Evolutionary conservation across 37 sponge, comb jelly and placozoan species (phyloP).

Genomic region (Ianthella basta): DNA sequence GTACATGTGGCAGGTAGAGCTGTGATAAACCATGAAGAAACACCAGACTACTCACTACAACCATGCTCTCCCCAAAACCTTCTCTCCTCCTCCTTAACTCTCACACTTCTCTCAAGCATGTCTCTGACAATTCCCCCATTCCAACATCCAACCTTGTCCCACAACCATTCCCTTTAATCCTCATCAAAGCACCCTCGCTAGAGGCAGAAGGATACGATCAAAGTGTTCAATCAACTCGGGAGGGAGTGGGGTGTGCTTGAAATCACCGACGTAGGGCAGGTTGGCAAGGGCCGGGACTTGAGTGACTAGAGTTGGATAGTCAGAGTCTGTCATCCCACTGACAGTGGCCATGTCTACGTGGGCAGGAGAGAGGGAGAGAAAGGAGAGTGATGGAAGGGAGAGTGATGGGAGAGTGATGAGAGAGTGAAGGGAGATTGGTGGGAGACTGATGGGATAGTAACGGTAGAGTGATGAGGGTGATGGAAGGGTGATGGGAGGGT

Average conservation of each 20-base stretch:
- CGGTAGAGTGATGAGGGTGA: neutral
- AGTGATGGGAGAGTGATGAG: neutral
- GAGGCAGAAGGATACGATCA: slow-evolving; percentile 70
- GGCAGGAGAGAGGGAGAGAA: neutral
- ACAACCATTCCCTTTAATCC: too few species aligned
- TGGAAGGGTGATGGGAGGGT: neutral
- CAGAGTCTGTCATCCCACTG: slow-evolving; percentile 69
- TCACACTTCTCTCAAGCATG: too few species aligned
- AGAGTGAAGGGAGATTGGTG: neutral
- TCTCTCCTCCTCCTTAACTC: too few species aligned
- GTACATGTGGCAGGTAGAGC: too few species aligned
- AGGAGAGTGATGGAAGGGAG: neutral
- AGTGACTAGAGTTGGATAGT: slow-evolving; percentile 82
- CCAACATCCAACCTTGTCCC: neutral
- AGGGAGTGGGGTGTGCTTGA: slow-evolving; percentile 84
- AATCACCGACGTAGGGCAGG: slow-evolving; percentile 69
- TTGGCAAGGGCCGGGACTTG: slow-evolving; percentile 56
- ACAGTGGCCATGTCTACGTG: slow-evolving; percentile 49
- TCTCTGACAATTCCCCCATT: too few species aligned
- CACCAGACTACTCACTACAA: too few species aligned
- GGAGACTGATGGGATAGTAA: neutral
- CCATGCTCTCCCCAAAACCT: too few species aligned
- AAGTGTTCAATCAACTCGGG: slow-evolving; percentile 94
- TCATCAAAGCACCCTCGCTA: too few species aligned
- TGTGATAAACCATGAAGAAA: too few species aligned